Base-by-base conservation (phyloP, 2,888 invertebrate species). In the Mellilla xanthometata region DNA sequence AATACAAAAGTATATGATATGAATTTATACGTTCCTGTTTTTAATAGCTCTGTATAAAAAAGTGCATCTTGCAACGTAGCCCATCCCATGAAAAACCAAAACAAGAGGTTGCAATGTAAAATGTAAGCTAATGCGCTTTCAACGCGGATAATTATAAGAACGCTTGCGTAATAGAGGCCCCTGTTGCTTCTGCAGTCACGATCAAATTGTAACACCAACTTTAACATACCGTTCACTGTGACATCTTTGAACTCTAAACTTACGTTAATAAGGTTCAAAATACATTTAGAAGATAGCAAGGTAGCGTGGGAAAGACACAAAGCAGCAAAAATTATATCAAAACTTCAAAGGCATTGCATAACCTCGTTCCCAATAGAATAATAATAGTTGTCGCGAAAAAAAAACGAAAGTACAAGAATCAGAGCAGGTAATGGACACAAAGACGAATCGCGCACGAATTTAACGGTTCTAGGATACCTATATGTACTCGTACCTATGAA, bases 241-340 rank as follows among this genome's bases (percentile, higher is more conserved):
- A 48, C 32, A 13, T 10, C 13, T 39, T 44, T 44, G 45, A 52
- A 59, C 65, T 54, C 52, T 72, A 59, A 12, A 8, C 0, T 9
- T 2, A 22, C 12, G 13, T 11, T 27, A n/a, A 47, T 58, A 70
- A 56, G 53, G 45, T 48, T 41, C 23, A 58, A 54, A 48, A 29
- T 47, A 12, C 3, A 2, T 22, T 33, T 54, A 34, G 28, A 28
- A 15, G 33, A 44, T 40, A n/a, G 60, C 39, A 54, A 56, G 56
- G 26, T 44, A 53, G 42, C 5, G 48, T 65, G 59, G 70, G 59
- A 39, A 39, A 48, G 63, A 71, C 67, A 79, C 76, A 81, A 82
- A 81, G 76, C 76, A 74, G 71, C 77, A 81, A 87, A 87, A 88
- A 88, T 88, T 81, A 87, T 88, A 88, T 87, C 86, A 88, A 88